phyloP scores from a whole-genome alignment of 2,113 vertebrate species.

The Peromyscus leucopus region DNA sequence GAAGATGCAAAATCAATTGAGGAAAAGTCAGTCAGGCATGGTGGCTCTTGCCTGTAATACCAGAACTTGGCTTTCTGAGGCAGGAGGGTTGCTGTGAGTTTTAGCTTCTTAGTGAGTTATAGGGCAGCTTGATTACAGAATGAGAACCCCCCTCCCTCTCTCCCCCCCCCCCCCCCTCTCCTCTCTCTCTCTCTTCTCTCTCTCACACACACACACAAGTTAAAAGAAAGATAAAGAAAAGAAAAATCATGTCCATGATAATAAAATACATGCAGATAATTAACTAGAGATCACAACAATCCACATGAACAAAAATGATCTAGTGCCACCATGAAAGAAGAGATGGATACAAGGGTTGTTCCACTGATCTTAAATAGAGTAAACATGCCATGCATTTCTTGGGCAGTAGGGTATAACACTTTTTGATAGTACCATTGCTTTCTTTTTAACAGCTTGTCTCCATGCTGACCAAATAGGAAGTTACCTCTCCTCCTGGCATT shows the following conservation, averaged over 20 bases:
- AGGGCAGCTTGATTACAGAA: neutral
- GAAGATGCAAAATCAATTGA: neutral
- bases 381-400: neutral
- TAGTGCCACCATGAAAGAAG: neutral
- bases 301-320: neutral
- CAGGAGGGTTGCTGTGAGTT: neutral
- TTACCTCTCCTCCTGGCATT: neutral
- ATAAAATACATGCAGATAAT: neutral
- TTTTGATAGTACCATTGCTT: constrained; percentile 7
- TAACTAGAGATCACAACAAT: neutral
- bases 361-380: constrained; percentile 7
- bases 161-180: no score
- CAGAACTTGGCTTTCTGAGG: neutral
- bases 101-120: neutral
- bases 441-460: neutral
- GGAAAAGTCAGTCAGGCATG: neutral
- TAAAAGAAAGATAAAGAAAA: neutral
- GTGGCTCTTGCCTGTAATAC: neutral
- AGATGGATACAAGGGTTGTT: neutral
- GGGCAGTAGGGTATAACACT: neutral
- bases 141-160: neutral
- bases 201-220: neutral
- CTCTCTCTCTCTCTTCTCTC: no score
- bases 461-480: neutral
- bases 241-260: neutral